Base-by-base conservation (phyloP, 2,888 invertebrate species). In the Scrobipalpa atriplicella region DNA sequence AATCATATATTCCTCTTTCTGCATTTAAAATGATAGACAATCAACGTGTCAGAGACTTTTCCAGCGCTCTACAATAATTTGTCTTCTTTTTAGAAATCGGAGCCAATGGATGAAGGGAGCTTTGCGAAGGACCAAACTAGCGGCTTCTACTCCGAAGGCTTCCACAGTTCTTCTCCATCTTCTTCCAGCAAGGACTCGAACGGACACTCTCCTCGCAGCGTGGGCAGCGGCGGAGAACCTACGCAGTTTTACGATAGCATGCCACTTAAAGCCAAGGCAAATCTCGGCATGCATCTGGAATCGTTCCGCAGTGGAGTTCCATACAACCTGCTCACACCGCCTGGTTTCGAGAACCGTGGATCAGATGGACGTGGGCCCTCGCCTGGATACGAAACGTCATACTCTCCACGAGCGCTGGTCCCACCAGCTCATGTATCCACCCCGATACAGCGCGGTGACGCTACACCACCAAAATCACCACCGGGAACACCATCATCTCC, bases 281-380 rank as follows among this genome's bases (percentile, higher is more conserved):
- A 92, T 69, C 81, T 91, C 1, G 90, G 90, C 62, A 84, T 88
- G 84, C 92, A 91, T 66, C 73, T 92, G 38, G 89, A 91, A 8
- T 78, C 87, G 0, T 90, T 84, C 72, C 89, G 89, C 66, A 87
- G 90, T 68, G 86, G 90, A 10, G 73, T 94, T 56, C 94, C 94
- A 0, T 95, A 95, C 75, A 94, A 91, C 75, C 91, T 94, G 0
- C 87, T 95, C 47, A 95, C 95, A 7, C 95, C 95, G 0, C 95
- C 95, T 0, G 94, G 94, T 8, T 92, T 94, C 54, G 93, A 93
- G 47, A 76, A 81, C 0, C 82, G 89, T 36, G 72, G 78, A 51
- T 81, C 77, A 47, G 88, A 89, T 10, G 86, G 82, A 1, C 84
- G 87, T 6, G 86, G 82, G n/a, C 78, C 80, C 0, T 89, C 90